These are phyloP conservation scores for Cerceris rybyensis DNA, from an alignment of 2,888 invertebrate genomes.

Conservation along the genomic window DNA sequence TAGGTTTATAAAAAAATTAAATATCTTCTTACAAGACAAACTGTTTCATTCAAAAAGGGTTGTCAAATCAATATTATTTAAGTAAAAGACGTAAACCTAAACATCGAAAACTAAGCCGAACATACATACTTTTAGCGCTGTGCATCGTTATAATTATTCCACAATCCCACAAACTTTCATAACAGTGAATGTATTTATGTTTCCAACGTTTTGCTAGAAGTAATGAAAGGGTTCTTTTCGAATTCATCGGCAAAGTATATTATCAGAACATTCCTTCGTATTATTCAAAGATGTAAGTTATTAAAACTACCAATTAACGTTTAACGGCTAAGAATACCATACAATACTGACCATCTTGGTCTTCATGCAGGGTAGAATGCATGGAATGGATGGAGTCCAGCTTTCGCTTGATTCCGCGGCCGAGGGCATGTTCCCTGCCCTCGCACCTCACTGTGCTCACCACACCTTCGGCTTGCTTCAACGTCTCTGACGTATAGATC, in stretches of 20 bases:
- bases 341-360: slow-evolving; percentile 82
- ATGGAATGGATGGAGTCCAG: slow-evolving; percentile 82
- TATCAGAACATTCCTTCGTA: slow-evolving; percentile 38
- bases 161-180: not conserved
- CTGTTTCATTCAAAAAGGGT: no score
- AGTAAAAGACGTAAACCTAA: no score
- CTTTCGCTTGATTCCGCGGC: slow-evolving; percentile 81
- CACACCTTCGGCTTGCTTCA: slow-evolving; percentile 81
- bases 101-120: no score
- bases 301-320: slow-evolving; percentile 44
- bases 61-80: no score
- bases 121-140: no score
- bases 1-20: no score
- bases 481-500: slow-evolving; percentile 81
- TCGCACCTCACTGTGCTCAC: slow-evolving; percentile 81
- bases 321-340: slow-evolving; percentile 73
- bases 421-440: slow-evolving; percentile 78
- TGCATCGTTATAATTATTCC: not conserved
- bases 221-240: not conserved
- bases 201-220: no score
- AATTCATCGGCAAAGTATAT: slow-evolving; percentile 28
- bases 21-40: no score
- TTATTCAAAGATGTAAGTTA: slow-evolving; percentile 26
- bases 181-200: not conserved
- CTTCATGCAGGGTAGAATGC: slow-evolving; percentile 82